Base-by-base conservation (phyloP, 1,140 invertebrate genomes). In the Hylaeus volcanicus region DNA sequence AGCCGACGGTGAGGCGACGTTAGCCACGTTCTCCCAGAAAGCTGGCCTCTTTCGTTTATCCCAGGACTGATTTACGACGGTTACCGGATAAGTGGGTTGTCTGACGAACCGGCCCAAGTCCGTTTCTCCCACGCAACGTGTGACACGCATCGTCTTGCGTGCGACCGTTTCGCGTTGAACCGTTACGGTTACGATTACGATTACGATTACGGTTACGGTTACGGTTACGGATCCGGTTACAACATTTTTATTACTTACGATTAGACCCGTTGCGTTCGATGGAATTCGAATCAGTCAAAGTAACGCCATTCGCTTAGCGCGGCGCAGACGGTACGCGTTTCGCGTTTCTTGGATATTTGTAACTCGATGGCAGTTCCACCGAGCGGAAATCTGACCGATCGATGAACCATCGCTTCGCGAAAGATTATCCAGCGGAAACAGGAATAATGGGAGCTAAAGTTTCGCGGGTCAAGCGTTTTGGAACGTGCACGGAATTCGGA, bases 301-400 rank as follows among this genome's bases (percentile, higher is more conserved):
- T 88, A 87, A 88, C 85, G 76, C 85, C 83, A 86, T 88, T 88
- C 87, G 85, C 85, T 75, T 74, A 39, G 75, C 45, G 45, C 45
- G 45, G 4, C 45, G 53, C 70, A 26, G 26, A 26, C 26, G 58
- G 51, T 55, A 48, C 45, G 79, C 63, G 75, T 76, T 84, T 81
- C 81, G 26, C 26, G 26, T 71, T 82, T 45, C 65, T 77, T 63
- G 86, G 63, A 55, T 82, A 69, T 75, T 74, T 81, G 74, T 69
- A 73, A 64, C 53, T 60, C 48, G 61, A 56, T 65, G 41, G 37
- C 26, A 74, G 72, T 79, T 61, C 74, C 64, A 51, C 76, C 65
- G 76, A 26, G 26, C 26, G 26, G 26, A 61, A 75, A 70, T 63
- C 58, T 41, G 75, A 60, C 74, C 78, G 82, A 88, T 88, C 84